Conservation (phyloP, 2,113 vertebrate genomes). For the Formicarius rufipectus region DNA sequence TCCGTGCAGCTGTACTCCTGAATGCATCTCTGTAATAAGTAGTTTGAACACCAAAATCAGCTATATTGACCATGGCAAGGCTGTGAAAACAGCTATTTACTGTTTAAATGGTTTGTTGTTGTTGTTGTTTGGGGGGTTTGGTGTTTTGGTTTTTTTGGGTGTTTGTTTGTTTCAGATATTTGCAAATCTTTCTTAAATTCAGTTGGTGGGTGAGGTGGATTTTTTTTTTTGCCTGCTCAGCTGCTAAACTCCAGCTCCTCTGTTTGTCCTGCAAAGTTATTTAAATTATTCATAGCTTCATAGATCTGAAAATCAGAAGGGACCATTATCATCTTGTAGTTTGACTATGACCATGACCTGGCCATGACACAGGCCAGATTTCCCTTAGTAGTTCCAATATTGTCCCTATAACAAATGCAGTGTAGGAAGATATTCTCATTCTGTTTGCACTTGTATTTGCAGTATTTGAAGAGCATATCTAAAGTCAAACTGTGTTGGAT, state of each 20-base stretch:
- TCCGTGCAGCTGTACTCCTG: background rate
- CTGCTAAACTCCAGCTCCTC: background rate
- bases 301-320: background rate
- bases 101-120: background rate
- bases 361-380: background rate
- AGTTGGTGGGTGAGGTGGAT: background rate
- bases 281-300: conserved; percentile 14
- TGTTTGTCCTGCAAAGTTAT: background rate
- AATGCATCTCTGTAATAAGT: background rate
- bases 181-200: background rate
- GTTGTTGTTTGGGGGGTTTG: too few relatives aligned
- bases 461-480: background rate
- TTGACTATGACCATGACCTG: too few relatives aligned
- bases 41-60: background rate
- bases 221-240: background rate
- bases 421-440: background rate
- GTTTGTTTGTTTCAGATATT: background rate
- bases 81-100: background rate
- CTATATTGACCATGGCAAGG: background rate
- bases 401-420: background rate
- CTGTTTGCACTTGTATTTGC: background rate
- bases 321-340: background rate
- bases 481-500: background rate
- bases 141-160: background rate
- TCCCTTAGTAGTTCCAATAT: background rate